Conservation (phyloP, 1,140 invertebrate genomes). For the Stenopsyche tienmushanensis region DNA sequence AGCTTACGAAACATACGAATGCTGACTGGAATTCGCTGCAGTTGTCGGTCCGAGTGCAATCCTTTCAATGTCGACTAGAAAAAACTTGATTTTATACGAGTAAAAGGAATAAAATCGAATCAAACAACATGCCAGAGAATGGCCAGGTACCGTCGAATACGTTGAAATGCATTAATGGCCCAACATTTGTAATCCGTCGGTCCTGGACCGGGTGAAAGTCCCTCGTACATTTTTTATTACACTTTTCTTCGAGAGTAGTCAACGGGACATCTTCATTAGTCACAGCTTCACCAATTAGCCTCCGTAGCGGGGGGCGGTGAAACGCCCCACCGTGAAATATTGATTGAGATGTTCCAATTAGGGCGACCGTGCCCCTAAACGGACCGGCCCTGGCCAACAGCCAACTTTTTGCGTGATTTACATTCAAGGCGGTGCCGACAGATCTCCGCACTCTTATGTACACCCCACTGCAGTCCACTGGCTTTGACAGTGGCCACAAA, state of each 20-base stretch:
- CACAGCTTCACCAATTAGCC: slow-evolving; percentile 13
- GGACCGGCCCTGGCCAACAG: neutral
- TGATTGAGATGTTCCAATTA: slow-evolving; percentile 20
- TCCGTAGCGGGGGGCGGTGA: neutral
- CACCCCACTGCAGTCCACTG: slow-evolving; percentile 7
- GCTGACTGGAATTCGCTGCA: too few species aligned
- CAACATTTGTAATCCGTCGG: too few species aligned
- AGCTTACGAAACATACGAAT: too few species aligned
- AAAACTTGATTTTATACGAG: too few species aligned
- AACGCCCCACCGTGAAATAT: slow-evolving; percentile 9
- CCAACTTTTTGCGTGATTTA: slow-evolving; percentile 21
- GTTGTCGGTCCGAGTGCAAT: too few species aligned
- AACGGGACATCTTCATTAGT: slow-evolving; percentile 9
- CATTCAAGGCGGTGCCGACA: slow-evolving; percentile 13
- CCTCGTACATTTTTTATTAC: too few species aligned
- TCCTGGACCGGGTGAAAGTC: too few species aligned
- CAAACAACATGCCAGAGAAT: too few species aligned
- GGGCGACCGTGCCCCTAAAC: slow-evolving; percentile 16
- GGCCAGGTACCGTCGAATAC: too few species aligned
- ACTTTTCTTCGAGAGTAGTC: neutral
- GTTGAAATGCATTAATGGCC: too few species aligned
- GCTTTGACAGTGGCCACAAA: neutral
- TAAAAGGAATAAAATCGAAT: too few species aligned
- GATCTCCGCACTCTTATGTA: slow-evolving; percentile 4
- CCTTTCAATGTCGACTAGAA: too few species aligned